A percentile compares a stretch with the other conserved stretches of the same genome.
Conservation (phyloP, 2,113 vertebrate species). For the Eupsittula cactorum region DNA sequence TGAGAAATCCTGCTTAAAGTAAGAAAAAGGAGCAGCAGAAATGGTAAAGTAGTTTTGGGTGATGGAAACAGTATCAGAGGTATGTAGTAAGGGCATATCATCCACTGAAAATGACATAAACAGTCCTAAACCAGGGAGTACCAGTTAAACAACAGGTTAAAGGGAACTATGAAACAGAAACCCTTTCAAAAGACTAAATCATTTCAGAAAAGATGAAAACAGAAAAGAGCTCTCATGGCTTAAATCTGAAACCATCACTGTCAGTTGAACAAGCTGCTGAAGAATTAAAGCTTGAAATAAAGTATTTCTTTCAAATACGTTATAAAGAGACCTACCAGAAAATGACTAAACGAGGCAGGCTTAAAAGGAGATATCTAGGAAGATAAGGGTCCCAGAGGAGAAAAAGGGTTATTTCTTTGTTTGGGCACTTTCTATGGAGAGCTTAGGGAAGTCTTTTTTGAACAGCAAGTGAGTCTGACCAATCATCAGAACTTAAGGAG, state of each 20-base stretch:
- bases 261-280: neutral
- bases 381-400: neutral
- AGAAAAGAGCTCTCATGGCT: neutral
- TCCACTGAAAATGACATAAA: neutral
- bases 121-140: neutral
- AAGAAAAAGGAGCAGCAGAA: neutral
- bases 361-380: neutral
- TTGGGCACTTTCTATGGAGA: neutral
- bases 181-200: neutral
- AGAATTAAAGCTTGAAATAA: neutral
- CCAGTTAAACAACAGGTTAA: neutral
- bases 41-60: neutral
- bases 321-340: neutral
- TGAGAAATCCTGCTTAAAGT: neutral
- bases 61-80: neutral
- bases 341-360: neutral
- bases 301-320: neutral
- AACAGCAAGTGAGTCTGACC: neutral
- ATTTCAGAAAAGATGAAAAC: neutral
- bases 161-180: neutral
- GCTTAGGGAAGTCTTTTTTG: neutral
- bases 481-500: neutral
- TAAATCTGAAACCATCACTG: neutral
- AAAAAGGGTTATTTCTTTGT: neutral
- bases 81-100: neutral